These are phyloP conservation scores for Caenorhabditis zanzibari DNA, from an alignment of 2,888 invertebrate genomes.

Conservation along the genomic window DNA sequence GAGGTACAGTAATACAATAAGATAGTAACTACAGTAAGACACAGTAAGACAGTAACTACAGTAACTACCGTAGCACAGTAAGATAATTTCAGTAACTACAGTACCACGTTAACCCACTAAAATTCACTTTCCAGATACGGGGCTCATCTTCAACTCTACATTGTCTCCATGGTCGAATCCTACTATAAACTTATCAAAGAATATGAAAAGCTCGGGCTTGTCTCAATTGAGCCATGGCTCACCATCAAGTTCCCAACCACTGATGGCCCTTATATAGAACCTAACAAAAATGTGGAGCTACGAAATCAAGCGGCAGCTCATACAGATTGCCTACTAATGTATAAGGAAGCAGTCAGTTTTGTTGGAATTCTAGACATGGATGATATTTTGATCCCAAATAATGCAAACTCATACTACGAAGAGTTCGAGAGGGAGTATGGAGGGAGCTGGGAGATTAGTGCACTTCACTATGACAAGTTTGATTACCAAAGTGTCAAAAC, in stretches of 20 bases:
- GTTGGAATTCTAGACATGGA: conserved; percentile 72
- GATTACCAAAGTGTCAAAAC: conserved; percentile 49
- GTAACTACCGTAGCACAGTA: too few species aligned
- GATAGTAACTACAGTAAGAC: too few species aligned
- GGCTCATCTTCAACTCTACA: conserved; percentile 58
- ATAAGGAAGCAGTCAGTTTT: conserved; percentile 69
- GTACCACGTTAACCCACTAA: background rate
- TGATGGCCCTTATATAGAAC: conserved; percentile 64
- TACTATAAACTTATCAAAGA: conserved; percentile 55
- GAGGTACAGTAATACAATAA: conserved; percentile 25
- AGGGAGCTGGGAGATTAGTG: conserved; percentile 46
- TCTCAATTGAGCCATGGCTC: conserved; percentile 66
- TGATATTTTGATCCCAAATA: conserved; percentile 70
- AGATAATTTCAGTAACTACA: background rate
- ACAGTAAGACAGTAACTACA: too few species aligned
- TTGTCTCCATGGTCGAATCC: conserved; percentile 58
- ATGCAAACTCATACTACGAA: conserved; percentile 65
- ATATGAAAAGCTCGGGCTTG: conserved; percentile 43
- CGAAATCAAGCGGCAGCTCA: conserved; percentile 72
- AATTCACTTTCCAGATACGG: conserved; percentile 56
- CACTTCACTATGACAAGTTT: conserved; percentile 54
- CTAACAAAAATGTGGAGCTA: conserved; percentile 70
- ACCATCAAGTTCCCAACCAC: conserved; percentile 51
- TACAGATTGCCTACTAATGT: conserved; percentile 71
- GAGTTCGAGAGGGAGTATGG: conserved; percentile 62